A percentile compares a stretch with the other conserved stretches of the same genome.
Evolutionary conservation across 2,888 invertebrate species (phyloP).

Genomic region (Unio pictorum): DNA sequence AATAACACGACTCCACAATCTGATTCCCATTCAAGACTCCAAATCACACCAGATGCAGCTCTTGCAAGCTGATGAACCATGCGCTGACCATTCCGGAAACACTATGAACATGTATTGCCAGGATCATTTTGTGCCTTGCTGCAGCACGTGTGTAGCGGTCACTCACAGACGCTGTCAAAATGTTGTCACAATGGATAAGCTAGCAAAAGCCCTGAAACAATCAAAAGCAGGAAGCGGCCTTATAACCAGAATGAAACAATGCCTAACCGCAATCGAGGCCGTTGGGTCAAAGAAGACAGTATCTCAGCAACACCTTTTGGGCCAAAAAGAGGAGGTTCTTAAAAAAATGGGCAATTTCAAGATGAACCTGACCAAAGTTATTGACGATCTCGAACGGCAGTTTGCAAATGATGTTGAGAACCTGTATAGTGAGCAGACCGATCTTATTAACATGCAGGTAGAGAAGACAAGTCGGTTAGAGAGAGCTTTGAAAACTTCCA

Average conservation of each 20-base stretch:
- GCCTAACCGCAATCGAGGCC: constrained; percentile 22
- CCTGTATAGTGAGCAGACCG: too few species aligned
- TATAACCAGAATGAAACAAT: constrained; percentile 22
- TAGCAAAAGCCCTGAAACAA: constrained; percentile 18
- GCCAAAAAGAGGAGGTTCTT: too few species aligned
- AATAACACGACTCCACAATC: constrained; percentile 29
- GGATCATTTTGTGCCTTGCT: constrained; percentile 29
- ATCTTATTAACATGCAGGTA: too few species aligned
- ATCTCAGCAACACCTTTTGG: too few species aligned
- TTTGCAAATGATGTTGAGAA: too few species aligned
- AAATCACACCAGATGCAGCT: constrained; percentile 19
- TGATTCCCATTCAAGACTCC: constrained; percentile 34
- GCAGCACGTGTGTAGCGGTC: constrained; percentile 27
- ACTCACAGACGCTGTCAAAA: constrained; percentile 33
- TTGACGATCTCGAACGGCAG: too few species aligned
- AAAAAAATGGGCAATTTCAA: too few species aligned
- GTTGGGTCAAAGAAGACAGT: constrained; percentile 8
- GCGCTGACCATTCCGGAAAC: constrained; percentile 34
- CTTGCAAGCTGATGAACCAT: constrained; percentile 28
- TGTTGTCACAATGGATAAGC: constrained; percentile 20
- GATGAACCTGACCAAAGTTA: too few species aligned
- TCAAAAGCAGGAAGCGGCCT: constrained; percentile 25
- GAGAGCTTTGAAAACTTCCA: too few species aligned
- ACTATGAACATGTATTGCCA: constrained; percentile 32
- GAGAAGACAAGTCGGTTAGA: too few species aligned